Evolutionary conservation across 2,113 vertebrate genomes (phyloP), one percentile per base, ranked within the genome.

Genomic region (Microcebus tavaratra): DNA sequence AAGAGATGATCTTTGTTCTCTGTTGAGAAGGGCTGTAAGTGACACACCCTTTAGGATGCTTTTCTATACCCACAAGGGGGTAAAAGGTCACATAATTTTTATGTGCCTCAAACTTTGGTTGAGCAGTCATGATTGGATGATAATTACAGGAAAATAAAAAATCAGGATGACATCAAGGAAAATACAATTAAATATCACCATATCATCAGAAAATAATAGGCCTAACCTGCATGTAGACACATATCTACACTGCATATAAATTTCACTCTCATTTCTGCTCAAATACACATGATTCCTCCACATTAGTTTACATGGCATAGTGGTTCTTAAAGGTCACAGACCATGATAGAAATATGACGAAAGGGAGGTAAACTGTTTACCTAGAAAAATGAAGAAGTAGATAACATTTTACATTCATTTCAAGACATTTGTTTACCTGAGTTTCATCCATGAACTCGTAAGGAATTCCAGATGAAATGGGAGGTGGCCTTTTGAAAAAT

Each of bases 1-100:
- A 96, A 88, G 90, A 83, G 78, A 90, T 82, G 94, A 96, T 98
- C 93, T 97, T 97, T 93, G 95, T 57, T 95, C 96, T 97, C 75
- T 85, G 0, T 57, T 93, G 81, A 96, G 73, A 95, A 97, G 50
- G 36, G 53, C 39, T 92, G 4, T 94, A 75, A 95, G 31, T 3
- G 90, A 61, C 96, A 96, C 79, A 92, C 90, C 87, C 83, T 48
- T 63, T 82, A 70, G 36, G 39, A 97, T 97, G 63, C 45, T 70
- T 93, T 92, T 96, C 86, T 90, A 93, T 83, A 86, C 42, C 70
- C 82, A 31, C 6, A 59, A 75, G 45, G 87, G 53, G 90, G 76
- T 93, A 67, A 76, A 96, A 96, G 80, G 75, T 97, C 87, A 92
- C 76, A 90, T 90, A 50, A n/a, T 95, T 97, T 55, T 23, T 78